phyloP scores from a whole-genome alignment of 1,140 invertebrate genomes.

The Parapsyche elsis region DNA sequence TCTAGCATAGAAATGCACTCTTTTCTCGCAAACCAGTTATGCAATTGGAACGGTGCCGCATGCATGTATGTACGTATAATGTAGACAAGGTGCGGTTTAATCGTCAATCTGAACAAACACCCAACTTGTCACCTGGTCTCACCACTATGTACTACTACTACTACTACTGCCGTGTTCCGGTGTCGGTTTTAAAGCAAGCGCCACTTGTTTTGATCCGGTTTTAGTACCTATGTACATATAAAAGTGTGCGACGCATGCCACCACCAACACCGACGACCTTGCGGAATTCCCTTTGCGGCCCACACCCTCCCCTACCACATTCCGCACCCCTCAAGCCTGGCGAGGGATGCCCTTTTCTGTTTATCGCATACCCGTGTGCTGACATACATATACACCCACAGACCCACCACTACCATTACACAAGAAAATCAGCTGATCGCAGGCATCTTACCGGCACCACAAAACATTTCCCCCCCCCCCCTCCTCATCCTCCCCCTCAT shows the following conservation, averaged over 20 bases:
- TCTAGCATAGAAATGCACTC: not conserved
- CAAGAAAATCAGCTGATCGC: constrained; percentile 11
- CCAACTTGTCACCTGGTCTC: too few species aligned
- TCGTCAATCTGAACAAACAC: too few species aligned
- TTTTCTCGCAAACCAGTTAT: not conserved
- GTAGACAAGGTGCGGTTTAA: not conserved
- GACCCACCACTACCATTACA: not conserved
- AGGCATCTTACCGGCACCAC: constrained; percentile 9
- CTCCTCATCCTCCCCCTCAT: not conserved
- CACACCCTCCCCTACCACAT: not conserved
- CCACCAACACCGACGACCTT: constrained; percentile 49
- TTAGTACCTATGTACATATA: constrained; percentile 9
- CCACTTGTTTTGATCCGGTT: constrained; percentile 26
- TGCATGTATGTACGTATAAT: not conserved
- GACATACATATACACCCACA: constrained; percentile 25
- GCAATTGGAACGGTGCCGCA: not conserved
- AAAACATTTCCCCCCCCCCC: not conserved
- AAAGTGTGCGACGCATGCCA: not conserved
- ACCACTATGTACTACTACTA: not conserved
- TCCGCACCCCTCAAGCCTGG: not conserved
- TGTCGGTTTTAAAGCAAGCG: not conserved
- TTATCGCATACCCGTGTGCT: constrained; percentile 10
- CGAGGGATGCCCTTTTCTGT: constrained; percentile 29
- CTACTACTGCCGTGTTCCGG: not conserved
- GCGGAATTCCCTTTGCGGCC: constrained; percentile 54